phyloP scores from a whole-genome alignment of 2,113 vertebrate genomes.

The Microtus richardsoni region DNA sequence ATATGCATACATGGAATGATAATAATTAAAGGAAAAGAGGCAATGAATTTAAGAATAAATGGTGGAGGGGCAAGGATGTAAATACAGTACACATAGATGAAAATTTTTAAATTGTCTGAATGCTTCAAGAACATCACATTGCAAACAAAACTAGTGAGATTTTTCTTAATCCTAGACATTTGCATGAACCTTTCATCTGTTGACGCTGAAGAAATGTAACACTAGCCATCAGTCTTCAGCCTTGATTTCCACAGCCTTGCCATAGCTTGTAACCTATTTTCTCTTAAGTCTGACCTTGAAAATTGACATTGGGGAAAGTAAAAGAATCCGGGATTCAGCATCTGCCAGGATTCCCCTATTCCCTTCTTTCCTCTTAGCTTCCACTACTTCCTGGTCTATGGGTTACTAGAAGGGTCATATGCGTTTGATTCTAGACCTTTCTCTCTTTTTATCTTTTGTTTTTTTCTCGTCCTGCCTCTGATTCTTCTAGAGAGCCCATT shows the following conservation, averaged over 20 bases:
- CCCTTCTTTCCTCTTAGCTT: neutral
- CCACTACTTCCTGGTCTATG: neutral
- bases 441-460: neutral
- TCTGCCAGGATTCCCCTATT: neutral
- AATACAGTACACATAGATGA: neutral
- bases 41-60: no score
- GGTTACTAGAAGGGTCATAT: neutral
- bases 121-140: neutral
- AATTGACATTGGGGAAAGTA: constrained; percentile 57
- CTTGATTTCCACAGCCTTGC: neutral
- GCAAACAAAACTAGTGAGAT: neutral
- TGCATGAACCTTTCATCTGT: neutral
- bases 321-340: neutral
- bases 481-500: neutral
- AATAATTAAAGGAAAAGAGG: no score
- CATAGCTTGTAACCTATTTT: neutral
- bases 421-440: neutral
- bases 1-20: neutral
- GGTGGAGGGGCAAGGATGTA: neutral
- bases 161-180: neutral
- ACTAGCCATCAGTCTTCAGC: neutral
- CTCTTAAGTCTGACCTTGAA: constrained; percentile 54
- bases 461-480: neutral
- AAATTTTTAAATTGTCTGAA: neutral
- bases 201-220: neutral